Conservation (phyloP, 2,888 invertebrate species). For the Endomychus coccineus region DNA sequence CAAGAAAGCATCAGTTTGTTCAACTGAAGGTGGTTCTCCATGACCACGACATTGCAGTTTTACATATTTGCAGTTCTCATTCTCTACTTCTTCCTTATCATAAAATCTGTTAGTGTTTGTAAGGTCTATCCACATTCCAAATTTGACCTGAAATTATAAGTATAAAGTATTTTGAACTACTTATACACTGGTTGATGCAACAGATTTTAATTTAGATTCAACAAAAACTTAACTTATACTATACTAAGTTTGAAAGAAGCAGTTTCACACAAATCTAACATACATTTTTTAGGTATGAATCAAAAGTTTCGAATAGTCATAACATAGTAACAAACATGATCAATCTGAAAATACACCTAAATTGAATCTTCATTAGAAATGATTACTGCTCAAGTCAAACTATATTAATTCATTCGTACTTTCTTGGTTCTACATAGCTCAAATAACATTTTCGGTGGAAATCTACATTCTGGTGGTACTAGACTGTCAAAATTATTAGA, state of each 20-base stretch:
- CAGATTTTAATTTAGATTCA: no score
- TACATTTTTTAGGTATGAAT: slow-evolving; percentile 5
- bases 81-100: slow-evolving; percentile 69
- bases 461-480: slow-evolving; percentile 76
- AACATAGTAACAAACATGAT: no score
- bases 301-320: no score
- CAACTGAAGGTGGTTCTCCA: slow-evolving; percentile 80
- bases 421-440: slow-evolving; percentile 67
- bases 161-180: no score
- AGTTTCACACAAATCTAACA: no score
- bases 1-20: slow-evolving; percentile 81
- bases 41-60: slow-evolving; percentile 89
- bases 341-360: no score
- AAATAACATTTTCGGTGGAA: slow-evolving; percentile 84
- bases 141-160: slow-evolving; percentile 59
- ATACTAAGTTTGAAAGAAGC: no score
- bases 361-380: no score
- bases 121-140: slow-evolving; percentile 95
- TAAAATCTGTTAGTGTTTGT: slow-evolving; percentile 95
- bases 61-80: slow-evolving; percentile 69
- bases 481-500: slow-evolving; percentile 72
- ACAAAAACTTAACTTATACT: no score
- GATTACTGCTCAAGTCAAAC: no score
- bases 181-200: no score
- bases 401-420: slow-evolving; percentile 53